Evolutionary conservation across 1,140 invertebrate species (phyloP).

Genomic region (Papilio polyxenes): DNA sequence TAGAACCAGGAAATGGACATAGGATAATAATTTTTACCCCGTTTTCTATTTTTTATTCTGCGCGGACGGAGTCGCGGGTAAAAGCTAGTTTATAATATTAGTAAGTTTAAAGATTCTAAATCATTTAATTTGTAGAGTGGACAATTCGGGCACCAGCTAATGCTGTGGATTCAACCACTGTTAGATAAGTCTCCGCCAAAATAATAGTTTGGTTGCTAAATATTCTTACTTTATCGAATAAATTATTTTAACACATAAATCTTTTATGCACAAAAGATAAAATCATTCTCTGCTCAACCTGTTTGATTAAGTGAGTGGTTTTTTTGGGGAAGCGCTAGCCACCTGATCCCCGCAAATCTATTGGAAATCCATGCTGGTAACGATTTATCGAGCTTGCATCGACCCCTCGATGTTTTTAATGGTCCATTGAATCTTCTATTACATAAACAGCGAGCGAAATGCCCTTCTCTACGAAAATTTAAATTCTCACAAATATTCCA

Average conservation of each 20-base stretch:
- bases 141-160: no score
- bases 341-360: conserved; percentile 17
- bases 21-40: no score
- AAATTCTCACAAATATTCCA: neutral
- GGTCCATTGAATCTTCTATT: neutral
- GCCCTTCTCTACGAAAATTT: neutral
- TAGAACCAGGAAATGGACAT: no score
- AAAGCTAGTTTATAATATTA: no score
- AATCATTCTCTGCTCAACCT: neutral
- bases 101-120: no score
- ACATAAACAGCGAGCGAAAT: neutral
- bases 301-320: conserved; percentile 2
- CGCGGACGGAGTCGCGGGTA: no score
- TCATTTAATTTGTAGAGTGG: no score
- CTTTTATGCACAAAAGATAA: neutral
- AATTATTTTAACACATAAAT: neutral
- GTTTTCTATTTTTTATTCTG: no score
- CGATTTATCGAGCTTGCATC: conserved; percentile 18
- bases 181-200: no score
- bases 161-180: no score
- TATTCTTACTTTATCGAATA: neutral
- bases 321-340: conserved; percentile 2
- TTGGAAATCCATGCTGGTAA: conserved; percentile 18
- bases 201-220: neutral
- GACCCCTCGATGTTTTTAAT: neutral